A percentile compares a stretch with the other conserved stretches of the same genome.
phyloP scores from a whole-genome alignment of 1,140 invertebrate species.

The Zaprionus camerounensis region DNA sequence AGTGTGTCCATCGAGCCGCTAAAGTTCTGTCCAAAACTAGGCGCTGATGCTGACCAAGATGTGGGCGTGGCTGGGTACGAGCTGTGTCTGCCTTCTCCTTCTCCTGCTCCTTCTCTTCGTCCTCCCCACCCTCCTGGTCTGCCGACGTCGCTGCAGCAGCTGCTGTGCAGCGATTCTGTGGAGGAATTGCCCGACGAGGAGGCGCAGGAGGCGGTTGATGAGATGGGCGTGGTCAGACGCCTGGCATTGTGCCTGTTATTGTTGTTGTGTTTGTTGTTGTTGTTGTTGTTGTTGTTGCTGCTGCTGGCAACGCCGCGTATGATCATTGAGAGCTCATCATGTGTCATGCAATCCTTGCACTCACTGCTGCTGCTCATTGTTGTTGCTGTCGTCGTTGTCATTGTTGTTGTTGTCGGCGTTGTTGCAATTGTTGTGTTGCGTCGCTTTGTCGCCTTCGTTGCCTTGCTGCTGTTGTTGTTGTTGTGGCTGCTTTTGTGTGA shows the following conservation, averaged over 20 bases:
- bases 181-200: slow-evolving; percentile 52
- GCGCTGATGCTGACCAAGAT: slow-evolving; percentile 67
- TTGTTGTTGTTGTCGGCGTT: slow-evolving; percentile 22
- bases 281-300: not conserved
- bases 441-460: slow-evolving; percentile 17
- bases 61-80: slow-evolving; percentile 66
- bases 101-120: no score
- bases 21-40: slow-evolving; percentile 48
- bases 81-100: no score
- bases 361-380: slow-evolving; percentile 10
- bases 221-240: slow-evolving; percentile 20
- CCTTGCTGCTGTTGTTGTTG: slow-evolving; percentile 42
- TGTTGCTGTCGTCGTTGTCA: not conserved
- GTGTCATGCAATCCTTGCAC: slow-evolving; percentile 65
- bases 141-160: no score
- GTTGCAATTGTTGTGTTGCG: not conserved
- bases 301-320: slow-evolving; percentile 54
- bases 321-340: slow-evolving; percentile 75
- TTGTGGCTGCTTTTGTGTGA: slow-evolving; percentile 50
- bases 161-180: slow-evolving; percentile 55
- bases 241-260: slow-evolving; percentile 14
- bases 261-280: slow-evolving; percentile 29
- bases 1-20: slow-evolving; percentile 56
- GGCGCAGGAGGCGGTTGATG: slow-evolving; percentile 22
- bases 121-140: no score